Conservation (phyloP, 2,113 vertebrate genomes). For the Nothocercus julius region DNA sequence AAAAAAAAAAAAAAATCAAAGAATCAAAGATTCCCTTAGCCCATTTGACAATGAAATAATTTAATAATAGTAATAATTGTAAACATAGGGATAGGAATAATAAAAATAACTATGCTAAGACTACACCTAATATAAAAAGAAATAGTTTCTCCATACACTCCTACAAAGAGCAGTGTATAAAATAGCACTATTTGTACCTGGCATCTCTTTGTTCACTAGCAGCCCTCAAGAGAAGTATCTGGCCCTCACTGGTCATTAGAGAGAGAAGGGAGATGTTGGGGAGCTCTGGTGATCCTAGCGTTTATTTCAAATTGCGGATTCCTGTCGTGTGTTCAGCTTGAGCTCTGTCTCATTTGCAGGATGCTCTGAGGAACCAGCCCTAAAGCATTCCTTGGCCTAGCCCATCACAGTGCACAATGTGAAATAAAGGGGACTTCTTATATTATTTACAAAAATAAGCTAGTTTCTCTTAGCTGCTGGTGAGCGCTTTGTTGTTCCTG, state of each 20-base stretch:
- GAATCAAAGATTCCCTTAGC: not conserved
- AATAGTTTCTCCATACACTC: not conserved
- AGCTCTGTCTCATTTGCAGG: constrained; percentile 15
- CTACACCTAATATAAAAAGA: not conserved
- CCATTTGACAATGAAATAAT: not conserved
- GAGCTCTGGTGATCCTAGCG: not conserved
- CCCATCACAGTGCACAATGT: not conserved
- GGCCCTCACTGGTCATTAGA: not conserved
- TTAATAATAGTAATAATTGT: not conserved
- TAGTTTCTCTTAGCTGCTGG: not conserved
- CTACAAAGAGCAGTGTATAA: not conserved
- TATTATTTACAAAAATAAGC: constrained; percentile 33
- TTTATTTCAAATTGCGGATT: not conserved
- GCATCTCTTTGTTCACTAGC: constrained; percentile 21
- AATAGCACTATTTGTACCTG: not conserved
- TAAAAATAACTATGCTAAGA: not conserved
- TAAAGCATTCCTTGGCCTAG: not conserved
- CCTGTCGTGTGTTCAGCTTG: not conserved
- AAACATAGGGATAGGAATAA: not conserved
- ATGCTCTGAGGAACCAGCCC: not conserved
- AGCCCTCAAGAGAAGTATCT: not conserved
- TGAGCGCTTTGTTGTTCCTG: not conserved
- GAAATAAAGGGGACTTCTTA: constrained; percentile 11
- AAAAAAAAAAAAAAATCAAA: not conserved
- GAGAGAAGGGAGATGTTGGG: not conserved